Conservation (phyloP, 2,113 vertebrate genomes). For the Sinocyclocheilus rhinocerous region DNA sequence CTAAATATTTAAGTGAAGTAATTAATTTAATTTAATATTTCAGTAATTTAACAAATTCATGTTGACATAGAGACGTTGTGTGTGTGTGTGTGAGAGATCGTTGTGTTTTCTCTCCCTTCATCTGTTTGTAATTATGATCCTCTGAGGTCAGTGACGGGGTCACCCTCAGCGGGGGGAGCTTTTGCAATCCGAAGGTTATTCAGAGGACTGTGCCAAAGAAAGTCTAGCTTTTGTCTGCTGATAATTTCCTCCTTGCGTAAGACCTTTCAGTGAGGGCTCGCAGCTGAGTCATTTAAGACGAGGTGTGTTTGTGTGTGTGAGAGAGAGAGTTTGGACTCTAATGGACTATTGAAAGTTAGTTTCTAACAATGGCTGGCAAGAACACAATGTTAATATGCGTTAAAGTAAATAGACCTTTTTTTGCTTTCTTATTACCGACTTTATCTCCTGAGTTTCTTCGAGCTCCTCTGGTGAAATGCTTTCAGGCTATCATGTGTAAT, state of each 20-base stretch:
- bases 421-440: not conserved
- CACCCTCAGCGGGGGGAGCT: not conserved
- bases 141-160: slow-evolving; percentile 31
- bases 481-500: not conserved
- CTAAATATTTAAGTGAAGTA: no score
- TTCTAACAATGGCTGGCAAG: not conserved
- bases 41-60: no score
- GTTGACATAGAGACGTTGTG: no score
- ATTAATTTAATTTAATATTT: no score
- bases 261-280: slow-evolving; percentile 40
- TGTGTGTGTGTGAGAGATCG: not conserved
- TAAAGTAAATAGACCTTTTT: not conserved
- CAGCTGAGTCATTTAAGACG: slow-evolving; percentile 41
- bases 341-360: not conserved
- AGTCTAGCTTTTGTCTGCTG: slow-evolving; percentile 37
- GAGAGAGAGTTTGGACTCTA: not conserved
- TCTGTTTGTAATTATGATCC: slow-evolving; percentile 17
- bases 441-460: not conserved
- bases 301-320: no score
- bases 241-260: slow-evolving; percentile 60
- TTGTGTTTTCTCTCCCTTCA: slow-evolving; percentile 4
- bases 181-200: slow-evolving; percentile 49
- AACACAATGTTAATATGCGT: not conserved
- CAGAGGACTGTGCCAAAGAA: slow-evolving; percentile 42
- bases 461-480: not conserved